Evolutionary conservation across 2,113 vertebrate genomes (phyloP), one percentile per base, ranked within the genome.

Genomic region (Otolemur garnettii): DNA sequence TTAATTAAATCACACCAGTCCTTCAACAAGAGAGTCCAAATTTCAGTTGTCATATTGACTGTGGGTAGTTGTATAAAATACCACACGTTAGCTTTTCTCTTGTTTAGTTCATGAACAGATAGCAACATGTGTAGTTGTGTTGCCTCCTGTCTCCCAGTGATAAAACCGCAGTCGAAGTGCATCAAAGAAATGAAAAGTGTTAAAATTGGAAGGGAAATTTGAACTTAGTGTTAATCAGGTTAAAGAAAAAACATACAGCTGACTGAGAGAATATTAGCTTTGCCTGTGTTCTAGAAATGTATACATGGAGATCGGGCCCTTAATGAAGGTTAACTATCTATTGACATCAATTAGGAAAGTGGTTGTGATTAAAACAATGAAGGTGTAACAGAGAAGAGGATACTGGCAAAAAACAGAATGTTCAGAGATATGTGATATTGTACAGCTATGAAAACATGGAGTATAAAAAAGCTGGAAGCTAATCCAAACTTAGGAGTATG

Each of bases 161-260:
- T 80, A 77, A 94, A 69, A 18, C 50, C 19, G 60, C 17, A 24
- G 69, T 84, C 2, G 94, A 91, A 80, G 60, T 92, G 35, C 30
- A 71, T 45, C 81, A 80, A 83, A 94, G 75, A 87, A 95, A 50
- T 78, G 55, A n/a, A 69, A 62, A 71, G 17, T 87, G 62, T 50
- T 86, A 80, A 79, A 57, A 45, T 28, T 82, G 68, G 45, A 95
- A 90, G n/a, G 60, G 78, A 90, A 95, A 87, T 95, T 55, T 92
- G 28, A 77, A 87, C 35, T 55, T 33, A 3, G 80, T 45, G 1
- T 50, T 57, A 81, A 92, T 30, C 79, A 28, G 38, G 6, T 75
- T 97, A 57, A 72, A n/a, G 82, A 78, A 69, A 38, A 60, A 33
- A 84, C 72, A 68, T 24, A 62, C 19, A 64, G 30, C 9, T 66